Evolutionary conservation across 2,888 invertebrate species (phyloP).

Genomic region (Saturnia pavonia): DNA sequence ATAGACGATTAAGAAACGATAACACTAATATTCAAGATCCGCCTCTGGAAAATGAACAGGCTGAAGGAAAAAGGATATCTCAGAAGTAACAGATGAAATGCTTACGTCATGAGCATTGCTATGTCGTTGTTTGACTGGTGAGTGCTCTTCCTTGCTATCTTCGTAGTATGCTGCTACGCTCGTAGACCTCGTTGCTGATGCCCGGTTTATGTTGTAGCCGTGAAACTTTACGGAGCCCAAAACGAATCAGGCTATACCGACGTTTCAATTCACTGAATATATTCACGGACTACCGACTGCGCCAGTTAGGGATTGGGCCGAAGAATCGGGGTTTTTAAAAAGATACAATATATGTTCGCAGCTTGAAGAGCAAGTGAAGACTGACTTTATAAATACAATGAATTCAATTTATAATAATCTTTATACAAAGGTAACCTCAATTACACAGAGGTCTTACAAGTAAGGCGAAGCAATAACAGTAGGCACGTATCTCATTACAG

Average conservation of each 20-base stretch:
- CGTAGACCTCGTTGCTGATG: background rate
- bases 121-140: conserved; percentile 18
- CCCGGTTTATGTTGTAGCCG: conserved; percentile 2
- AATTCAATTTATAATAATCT: background rate
- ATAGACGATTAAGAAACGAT: background rate
- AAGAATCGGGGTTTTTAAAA: too few relatives aligned
- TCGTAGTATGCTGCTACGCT: background rate
- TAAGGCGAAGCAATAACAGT: too few relatives aligned
- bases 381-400: background rate
- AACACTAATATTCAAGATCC: too few relatives aligned
- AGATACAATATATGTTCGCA: background rate
- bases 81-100: too few relatives aligned
- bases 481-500: too few relatives aligned
- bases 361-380: conserved; percentile 3
- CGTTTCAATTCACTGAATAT: conserved; percentile 16
- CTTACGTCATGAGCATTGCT: conserved; percentile 33
- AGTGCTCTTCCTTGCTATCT: background rate
- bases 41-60: too few relatives aligned
- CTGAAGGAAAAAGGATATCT: too few relatives aligned
- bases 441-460: too few relatives aligned
- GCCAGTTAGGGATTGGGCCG: conserved; percentile 11
- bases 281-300: conserved; percentile 21
- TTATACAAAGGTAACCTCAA: background rate
- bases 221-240: conserved; percentile 9
- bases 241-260: conserved; percentile 19